A percentile compares a stretch with the other conserved stretches of the same genome.
phyloP scores from a whole-genome alignment of 2,113 vertebrate species.

The Salminus brasiliensis region DNA sequence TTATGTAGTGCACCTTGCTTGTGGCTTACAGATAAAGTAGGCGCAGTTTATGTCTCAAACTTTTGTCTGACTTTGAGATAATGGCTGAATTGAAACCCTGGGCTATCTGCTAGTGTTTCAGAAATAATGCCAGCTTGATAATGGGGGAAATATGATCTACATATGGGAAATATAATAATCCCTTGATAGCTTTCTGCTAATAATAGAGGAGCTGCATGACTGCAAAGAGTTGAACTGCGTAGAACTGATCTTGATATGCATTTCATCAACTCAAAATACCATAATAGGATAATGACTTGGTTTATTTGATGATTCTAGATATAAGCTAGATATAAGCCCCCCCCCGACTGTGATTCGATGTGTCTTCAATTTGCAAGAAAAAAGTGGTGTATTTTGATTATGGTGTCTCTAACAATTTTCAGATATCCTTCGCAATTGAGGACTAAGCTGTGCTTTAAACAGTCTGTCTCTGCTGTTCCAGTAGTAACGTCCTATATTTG shows the following conservation, averaged over 20 bases:
- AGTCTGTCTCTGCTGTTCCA: neutral
- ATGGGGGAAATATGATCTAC: neutral
- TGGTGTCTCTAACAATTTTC: neutral
- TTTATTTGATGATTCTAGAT: neutral
- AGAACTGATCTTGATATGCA: too few relatives aligned
- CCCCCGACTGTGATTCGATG: too few relatives aligned
- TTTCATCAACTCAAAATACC: too few relatives aligned
- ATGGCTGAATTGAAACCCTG: neutral
- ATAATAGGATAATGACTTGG: neutral
- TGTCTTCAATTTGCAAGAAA: too few relatives aligned
- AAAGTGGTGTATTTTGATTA: too few relatives aligned
- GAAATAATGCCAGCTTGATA: neutral
- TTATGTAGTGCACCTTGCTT: constrained; percentile 6
- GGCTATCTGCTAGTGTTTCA: neutral
- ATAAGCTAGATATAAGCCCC: too few relatives aligned
- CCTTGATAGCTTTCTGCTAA: too few relatives aligned
- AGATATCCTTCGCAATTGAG: neutral
- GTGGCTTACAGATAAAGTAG: neutral
- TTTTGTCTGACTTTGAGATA: neutral
- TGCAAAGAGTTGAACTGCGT: too few relatives aligned
- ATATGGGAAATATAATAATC: too few relatives aligned
- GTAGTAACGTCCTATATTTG: neutral
- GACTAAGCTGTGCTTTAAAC: neutral
- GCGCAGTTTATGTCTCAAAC: neutral
- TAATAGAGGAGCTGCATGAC: too few relatives aligned